phyloP scores from a whole-genome alignment of 2,888 invertebrate genomes.

The Cataglyphis rosenhaueri region DNA sequence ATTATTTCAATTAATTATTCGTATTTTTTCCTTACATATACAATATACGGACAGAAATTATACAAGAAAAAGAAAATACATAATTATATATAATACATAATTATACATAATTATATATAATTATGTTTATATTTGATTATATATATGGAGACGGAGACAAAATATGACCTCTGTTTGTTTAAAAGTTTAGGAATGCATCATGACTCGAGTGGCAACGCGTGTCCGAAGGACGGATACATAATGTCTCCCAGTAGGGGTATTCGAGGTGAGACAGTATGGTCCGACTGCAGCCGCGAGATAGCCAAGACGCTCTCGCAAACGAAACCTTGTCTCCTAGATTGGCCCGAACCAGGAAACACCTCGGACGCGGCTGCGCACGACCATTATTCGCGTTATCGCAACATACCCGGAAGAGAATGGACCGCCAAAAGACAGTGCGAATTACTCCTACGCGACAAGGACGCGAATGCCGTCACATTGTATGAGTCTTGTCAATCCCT shows the following conservation, averaged over 20 bases:
- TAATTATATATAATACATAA: too few species aligned
- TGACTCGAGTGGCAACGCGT: conserved; percentile 90
- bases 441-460: conserved; percentile 89
- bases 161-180: neutral
- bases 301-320: conserved; percentile 85
- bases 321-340: conserved; percentile 88
- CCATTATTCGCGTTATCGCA: conserved; percentile 87
- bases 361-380: conserved; percentile 85
- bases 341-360: conserved; percentile 82
- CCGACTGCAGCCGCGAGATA: conserved; percentile 90
- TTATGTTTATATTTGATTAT: too few species aligned
- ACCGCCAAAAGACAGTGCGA: conserved; percentile 92
- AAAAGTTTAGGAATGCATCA: conserved; percentile 92
- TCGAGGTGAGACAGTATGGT: conserved; percentile 92
- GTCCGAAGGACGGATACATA: conserved; percentile 92
- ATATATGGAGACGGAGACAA: neutral
- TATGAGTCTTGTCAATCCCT: conserved; percentile 88
- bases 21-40: too few species aligned
- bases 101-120: too few species aligned
- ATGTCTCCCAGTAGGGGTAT: conserved; percentile 94
- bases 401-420: conserved; percentile 90
- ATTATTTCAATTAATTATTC: too few species aligned
- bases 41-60: too few species aligned
- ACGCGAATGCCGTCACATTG: conserved; percentile 87
- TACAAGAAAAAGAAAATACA: too few species aligned